Conservation (phyloP, 2,797 vertebrate species). For the Prunella strophiata region DNA sequence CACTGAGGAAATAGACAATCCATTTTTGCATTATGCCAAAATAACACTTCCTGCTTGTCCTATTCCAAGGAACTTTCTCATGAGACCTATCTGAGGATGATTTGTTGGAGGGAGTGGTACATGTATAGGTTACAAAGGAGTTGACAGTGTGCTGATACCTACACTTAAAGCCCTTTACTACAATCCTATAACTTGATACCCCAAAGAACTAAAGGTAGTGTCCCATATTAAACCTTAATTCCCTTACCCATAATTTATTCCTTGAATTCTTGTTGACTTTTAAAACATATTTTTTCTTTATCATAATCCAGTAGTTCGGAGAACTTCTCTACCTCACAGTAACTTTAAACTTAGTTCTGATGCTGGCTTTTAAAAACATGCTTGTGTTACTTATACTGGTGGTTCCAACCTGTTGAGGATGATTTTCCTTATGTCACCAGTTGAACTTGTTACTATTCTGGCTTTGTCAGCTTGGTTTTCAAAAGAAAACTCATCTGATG, state of each 20-base stretch:
- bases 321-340: background rate
- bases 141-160: background rate
- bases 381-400: background rate
- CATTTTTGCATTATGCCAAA: background rate
- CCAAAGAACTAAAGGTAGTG: background rate
- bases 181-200: background rate
- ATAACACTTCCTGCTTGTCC: background rate
- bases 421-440: background rate
- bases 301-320: background rate
- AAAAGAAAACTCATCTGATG: conserved; percentile 1
- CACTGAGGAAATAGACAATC: background rate
- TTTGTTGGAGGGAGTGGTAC: background rate
- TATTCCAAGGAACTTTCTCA: background rate
- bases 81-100: background rate
- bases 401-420: background rate
- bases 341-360: background rate
- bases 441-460: conserved; percentile 2
- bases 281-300: background rate
- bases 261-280: background rate
- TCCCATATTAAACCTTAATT: background rate
- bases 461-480: conserved; percentile 33
- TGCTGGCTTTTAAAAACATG: background rate
- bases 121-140: background rate
- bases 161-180: background rate
- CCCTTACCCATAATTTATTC: background rate